A percentile compares a stretch with the other conserved stretches of the same genome.
Conservation (phyloP, 2,113 vertebrate genomes). For the western clawed frog (Xenopus tropicalis) region UCB_Xtro_10.0 CM004445.2:73636501-73637000, state of each 20-base stretch:
- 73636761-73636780: conserved; percentile 51
- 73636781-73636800: conserved; percentile 50
- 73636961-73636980: conserved; percentile 52
- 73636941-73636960: conserved; percentile 43
- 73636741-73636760: conserved; percentile 54
- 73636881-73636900: conserved; percentile 39
- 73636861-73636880: conserved; percentile 41
- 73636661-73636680: conserved; percentile 17
- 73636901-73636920: conserved; percentile 31
- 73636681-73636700: neutral
- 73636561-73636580: neutral
- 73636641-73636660: conserved; percentile 32
- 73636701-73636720: conserved; percentile 20
- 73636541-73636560: neutral
- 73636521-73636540: neutral
- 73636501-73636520: conserved; percentile 3
- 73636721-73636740: conserved; percentile 50
- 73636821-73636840: conserved; percentile 41
- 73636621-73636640: conserved; percentile 10
- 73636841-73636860: conserved; percentile 38
- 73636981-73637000: conserved; percentile 42
- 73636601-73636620: neutral
- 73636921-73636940: conserved; percentile 45
- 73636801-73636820: conserved; percentile 43
- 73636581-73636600: neutral